These are phyloP conservation scores for Frankliniella intonsa DNA, from an alignment of 2,888 invertebrate genomes.

Conservation along the genomic window DNA sequence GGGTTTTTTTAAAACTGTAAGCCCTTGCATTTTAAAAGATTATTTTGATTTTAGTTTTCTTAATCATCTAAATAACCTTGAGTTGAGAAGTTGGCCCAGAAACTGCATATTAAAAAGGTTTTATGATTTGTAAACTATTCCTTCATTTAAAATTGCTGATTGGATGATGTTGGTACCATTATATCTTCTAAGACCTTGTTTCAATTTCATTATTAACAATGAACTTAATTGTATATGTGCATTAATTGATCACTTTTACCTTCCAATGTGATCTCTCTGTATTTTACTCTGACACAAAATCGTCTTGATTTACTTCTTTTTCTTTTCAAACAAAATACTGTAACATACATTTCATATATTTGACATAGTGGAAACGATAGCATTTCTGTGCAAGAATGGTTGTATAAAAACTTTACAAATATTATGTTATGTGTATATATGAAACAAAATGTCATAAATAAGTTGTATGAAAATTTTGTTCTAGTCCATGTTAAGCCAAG, in stretches of 20 bases:
- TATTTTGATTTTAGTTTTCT: no score
- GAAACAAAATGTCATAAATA: not conserved
- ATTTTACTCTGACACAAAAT: no score
- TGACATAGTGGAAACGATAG: not conserved
- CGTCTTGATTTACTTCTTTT: not conserved
- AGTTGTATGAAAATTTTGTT: conserved; percentile 7
- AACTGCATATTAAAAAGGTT: no score
- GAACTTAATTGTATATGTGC: no score
- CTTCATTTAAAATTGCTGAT: no score
- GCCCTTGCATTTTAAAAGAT: not conserved
- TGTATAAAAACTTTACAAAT: not conserved
- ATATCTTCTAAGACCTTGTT: no score
- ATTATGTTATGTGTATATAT: conserved; percentile 11
- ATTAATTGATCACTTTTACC: not conserved
- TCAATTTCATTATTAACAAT: no score
- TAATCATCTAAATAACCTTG: no score
- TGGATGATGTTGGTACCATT: no score
- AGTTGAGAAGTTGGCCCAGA: no score
- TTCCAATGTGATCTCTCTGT: not conserved
- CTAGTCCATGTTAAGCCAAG: not conserved
- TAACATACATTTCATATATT: not conserved
- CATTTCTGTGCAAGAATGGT: not conserved
- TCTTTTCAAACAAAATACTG: not conserved
- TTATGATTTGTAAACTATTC: no score
- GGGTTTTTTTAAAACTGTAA: not conserved